Evolutionary conservation across 2,113 vertebrate species (phyloP).

Genomic region (Cranoglanis bouderius): DNA sequence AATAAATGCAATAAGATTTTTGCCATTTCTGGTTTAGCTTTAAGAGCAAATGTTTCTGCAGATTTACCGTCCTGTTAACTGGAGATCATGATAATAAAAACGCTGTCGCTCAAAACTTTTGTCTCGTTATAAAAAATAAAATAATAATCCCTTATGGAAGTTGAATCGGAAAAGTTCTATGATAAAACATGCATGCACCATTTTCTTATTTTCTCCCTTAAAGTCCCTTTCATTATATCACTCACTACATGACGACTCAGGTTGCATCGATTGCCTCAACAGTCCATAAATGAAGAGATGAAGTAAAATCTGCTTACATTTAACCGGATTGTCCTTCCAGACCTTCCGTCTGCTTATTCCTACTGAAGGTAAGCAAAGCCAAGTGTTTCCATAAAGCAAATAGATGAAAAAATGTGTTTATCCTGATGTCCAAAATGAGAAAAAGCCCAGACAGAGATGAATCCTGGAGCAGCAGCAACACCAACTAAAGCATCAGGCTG

Average conservation of each 20-base stretch:
- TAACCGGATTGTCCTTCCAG: slow-evolving; percentile 45
- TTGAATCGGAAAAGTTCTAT: neutral
- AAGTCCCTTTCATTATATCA: neutral
- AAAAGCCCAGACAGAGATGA: slow-evolving; percentile 65
- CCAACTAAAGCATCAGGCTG: slow-evolving; percentile 63
- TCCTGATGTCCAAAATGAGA: slow-evolving; percentile 61
- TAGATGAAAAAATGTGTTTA: slow-evolving; percentile 44
- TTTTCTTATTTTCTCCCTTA: neutral
- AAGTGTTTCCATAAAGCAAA: slow-evolving; percentile 63
- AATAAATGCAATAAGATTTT: neutral
- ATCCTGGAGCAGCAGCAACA: slow-evolving; percentile 67
- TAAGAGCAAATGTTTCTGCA: neutral
- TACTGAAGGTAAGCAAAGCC: slow-evolving; percentile 46
- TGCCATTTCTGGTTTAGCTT: neutral
- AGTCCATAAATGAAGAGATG: neutral
- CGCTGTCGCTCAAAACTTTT: neutral
- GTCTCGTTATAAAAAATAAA: neutral
- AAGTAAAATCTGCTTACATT: slow-evolving; percentile 65
- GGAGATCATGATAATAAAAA: neutral
- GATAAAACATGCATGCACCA: neutral
- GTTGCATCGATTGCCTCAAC: neutral
- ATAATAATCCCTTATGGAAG: neutral
- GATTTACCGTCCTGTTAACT: neutral
- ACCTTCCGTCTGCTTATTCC: slow-evolving; percentile 24
- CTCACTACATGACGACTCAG: neutral